Evolutionary conservation across 2,113 vertebrate species (phyloP).

Genomic region (Rhea pennata): DNA sequence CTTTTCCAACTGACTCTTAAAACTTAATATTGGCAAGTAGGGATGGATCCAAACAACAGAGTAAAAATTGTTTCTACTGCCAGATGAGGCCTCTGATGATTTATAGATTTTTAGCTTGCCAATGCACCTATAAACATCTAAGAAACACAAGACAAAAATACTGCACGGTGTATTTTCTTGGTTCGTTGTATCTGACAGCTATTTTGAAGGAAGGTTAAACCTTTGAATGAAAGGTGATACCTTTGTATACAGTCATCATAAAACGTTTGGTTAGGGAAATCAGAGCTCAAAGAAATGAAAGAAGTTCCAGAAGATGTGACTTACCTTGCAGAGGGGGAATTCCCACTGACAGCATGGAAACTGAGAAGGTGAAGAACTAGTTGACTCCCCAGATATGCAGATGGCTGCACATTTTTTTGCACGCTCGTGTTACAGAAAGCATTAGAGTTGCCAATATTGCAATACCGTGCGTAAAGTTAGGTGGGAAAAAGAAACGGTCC

Average conservation of each 20-base stretch:
- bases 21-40: background rate
- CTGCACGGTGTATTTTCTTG: background rate
- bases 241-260: background rate
- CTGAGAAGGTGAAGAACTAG: background rate
- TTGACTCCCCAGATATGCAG: background rate
- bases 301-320: background rate
- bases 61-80: background rate
- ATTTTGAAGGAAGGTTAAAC: background rate
- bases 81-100: background rate
- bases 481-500: background rate
- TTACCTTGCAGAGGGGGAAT: background rate
- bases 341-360: background rate
- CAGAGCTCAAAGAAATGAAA: background rate
- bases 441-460: background rate
- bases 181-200: background rate
- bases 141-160: background rate
- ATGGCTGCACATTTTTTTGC: background rate
- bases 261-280: background rate
- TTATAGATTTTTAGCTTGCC: background rate
- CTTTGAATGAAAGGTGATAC: background rate
- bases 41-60: background rate
- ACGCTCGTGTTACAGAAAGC: background rate
- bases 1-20: constrained; percentile 1
- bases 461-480: background rate
- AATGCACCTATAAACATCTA: background rate